Percentiles rank a stretch among this genome's conserved stretches.
Evolutionary conservation across 2,797 vertebrate genomes (phyloP).

Genomic region (Chaunax sp.): DNA sequence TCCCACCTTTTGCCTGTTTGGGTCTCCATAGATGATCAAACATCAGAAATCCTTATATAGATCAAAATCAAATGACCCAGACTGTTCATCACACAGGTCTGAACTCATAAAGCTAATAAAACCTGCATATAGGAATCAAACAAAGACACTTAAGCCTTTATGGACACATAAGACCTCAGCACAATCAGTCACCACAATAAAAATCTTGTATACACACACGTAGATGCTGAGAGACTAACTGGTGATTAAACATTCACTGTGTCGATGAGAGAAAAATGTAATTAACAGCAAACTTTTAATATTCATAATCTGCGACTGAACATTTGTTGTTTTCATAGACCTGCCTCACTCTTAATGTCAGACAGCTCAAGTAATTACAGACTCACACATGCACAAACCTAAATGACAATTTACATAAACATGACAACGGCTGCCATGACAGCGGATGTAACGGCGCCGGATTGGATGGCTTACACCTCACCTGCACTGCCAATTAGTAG

Average conservation of each 20-base stretch:
- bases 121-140: constrained; percentile 18
- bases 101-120: constrained; percentile 5
- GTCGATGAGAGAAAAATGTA: neutral
- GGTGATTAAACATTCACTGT: neutral
- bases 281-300: constrained; percentile 25
- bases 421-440: constrained; percentile 79
- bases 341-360: constrained; percentile 18
- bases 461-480: constrained; percentile 60
- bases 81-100: neutral
- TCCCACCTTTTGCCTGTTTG: neutral
- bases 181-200: neutral
- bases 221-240: neutral
- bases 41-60: neutral
- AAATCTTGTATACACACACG: neutral
- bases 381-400: constrained; percentile 36
- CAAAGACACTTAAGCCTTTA: constrained; percentile 31
- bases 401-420: constrained; percentile 40
- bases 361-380: constrained; percentile 49
- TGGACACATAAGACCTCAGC: constrained; percentile 17
- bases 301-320: constrained; percentile 16
- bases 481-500: constrained; percentile 63
- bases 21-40: neutral
- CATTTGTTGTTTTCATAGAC: constrained; percentile 19
- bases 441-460: constrained; percentile 57
- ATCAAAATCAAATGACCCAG: neutral